Evolutionary conservation across 2,797 vertebrate species (phyloP).

Genomic region (Propithecus deckenii): DNA sequence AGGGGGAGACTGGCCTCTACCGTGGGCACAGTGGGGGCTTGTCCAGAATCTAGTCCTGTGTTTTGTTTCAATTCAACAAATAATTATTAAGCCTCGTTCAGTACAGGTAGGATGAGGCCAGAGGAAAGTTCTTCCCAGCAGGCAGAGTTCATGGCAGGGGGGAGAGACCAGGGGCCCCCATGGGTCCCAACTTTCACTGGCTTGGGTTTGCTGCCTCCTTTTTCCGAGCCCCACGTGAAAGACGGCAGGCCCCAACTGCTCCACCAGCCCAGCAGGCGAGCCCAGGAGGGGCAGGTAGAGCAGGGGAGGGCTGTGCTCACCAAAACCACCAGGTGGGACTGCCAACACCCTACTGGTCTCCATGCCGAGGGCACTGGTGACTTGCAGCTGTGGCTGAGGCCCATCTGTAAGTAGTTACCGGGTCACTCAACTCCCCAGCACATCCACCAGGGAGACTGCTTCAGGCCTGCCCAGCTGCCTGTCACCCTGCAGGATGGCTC

Average conservation of each 20-base stretch:
- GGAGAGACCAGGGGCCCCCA: not conserved
- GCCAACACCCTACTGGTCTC: not conserved
- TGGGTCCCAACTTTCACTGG: not conserved
- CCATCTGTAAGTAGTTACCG: not conserved
- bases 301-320: not conserved
- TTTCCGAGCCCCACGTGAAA: not conserved
- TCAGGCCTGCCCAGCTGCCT: no score
- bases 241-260: not conserved
- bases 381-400: not conserved
- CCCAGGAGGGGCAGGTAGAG: not conserved
- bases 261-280: not conserved
- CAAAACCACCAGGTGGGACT: no score
- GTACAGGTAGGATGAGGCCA: not conserved
- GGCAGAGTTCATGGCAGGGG: not conserved
- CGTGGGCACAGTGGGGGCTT: not conserved
- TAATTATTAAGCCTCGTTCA: not conserved
- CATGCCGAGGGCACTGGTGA: not conserved
- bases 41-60: not conserved
- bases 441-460: not conserved
- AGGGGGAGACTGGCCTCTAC: not conserved
- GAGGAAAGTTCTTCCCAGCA: not conserved
- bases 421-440: not conserved
- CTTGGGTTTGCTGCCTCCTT: not conserved
- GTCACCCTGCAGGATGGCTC: not conserved
- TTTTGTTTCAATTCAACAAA: not conserved